phyloP scores from a whole-genome alignment of 2,888 invertebrate species.

The Mechanitis mazaeus region DNA sequence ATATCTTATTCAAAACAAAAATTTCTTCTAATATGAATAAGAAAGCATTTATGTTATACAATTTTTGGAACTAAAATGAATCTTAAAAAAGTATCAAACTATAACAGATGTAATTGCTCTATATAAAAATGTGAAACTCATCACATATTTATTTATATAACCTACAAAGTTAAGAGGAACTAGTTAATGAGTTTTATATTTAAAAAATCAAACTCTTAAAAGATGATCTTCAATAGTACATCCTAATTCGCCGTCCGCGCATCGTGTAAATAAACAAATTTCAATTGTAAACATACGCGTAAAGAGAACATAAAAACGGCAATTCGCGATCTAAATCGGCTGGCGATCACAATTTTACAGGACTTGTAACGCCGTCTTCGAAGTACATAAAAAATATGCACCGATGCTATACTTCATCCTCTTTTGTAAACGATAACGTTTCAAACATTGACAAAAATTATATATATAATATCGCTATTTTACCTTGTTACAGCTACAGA shows the following conservation, averaged over 20 bases:
- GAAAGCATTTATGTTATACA: too few relatives aligned
- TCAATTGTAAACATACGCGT: constrained; percentile 64
- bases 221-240: constrained; percentile 18
- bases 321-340: constrained; percentile 52
- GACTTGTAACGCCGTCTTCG: constrained; percentile 28
- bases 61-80: too few relatives aligned
- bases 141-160: background rate
- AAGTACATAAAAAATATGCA: constrained; percentile 33
- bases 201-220: constrained; percentile 3
- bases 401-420: constrained; percentile 21
- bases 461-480: constrained; percentile 23
- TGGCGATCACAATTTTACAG: constrained; percentile 33
- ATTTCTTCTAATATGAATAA: too few relatives aligned
- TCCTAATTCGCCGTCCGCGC: constrained; percentile 42
- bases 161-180: constrained; percentile 5
- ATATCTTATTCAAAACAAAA: too few relatives aligned
- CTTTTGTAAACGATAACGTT: constrained; percentile 10
- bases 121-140: too few relatives aligned
- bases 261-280: constrained; percentile 69
- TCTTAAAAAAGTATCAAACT: too few relatives aligned
- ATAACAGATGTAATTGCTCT: background rate
- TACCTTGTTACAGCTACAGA: constrained; percentile 47
- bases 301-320: constrained; percentile 58
- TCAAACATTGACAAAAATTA: constrained; percentile 4
- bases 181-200: constrained; percentile 4